phyloP scores from a whole-genome alignment of 2,113 vertebrate species.

The Menura novaehollandiae region DNA sequence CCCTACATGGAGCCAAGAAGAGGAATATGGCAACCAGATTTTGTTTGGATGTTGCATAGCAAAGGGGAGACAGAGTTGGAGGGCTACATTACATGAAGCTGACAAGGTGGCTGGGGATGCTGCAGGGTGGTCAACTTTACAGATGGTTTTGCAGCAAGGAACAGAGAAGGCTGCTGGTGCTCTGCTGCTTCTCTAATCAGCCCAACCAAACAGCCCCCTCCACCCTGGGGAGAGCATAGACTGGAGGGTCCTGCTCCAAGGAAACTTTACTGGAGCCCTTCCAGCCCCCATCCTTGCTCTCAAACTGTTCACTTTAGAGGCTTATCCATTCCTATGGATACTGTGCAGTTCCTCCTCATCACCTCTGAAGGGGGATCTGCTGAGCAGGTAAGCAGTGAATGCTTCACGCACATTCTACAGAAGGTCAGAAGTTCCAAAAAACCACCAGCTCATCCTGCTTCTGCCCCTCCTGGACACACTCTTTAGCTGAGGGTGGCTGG shows the following conservation, averaged over 20 bases:
- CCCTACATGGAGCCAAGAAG: not conserved
- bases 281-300: not conserved
- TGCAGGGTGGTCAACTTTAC: not conserved
- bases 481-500: not conserved
- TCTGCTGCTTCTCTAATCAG: not conserved
- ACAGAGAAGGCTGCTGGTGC: not conserved
- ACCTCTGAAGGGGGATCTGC: not conserved
- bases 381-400: not conserved
- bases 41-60: not conserved
- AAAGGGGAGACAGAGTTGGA: not conserved
- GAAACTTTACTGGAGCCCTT: not conserved
- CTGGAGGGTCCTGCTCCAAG: not conserved
- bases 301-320: not conserved
- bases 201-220: not conserved
- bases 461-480: too few relatives aligned
- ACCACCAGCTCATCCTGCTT: rapidly evolving
- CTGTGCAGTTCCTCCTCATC: not conserved
- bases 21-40: not conserved
- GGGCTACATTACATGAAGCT: not conserved
- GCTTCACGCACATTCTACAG: not conserved
- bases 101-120: not conserved
- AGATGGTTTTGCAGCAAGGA: not conserved
- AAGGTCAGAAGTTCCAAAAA: not conserved
- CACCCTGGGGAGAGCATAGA: too few relatives aligned
- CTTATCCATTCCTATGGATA: not conserved